Conservation (phyloP, 2,113 vertebrate species). For the Macroglossus sobrinus region DNA sequence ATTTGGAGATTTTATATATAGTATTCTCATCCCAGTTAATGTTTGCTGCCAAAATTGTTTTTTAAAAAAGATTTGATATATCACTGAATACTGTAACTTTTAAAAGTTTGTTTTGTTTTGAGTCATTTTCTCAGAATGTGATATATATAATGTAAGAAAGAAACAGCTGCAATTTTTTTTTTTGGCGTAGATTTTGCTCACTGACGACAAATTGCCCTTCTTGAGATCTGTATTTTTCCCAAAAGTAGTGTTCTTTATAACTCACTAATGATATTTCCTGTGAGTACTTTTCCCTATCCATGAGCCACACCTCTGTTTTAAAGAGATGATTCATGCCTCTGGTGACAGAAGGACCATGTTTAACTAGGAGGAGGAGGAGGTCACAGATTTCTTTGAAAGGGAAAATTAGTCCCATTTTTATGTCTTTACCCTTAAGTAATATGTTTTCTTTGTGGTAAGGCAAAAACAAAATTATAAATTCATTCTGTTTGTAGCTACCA, state of each 20-base stretch:
- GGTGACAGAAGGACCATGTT: not conserved
- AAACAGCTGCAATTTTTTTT: not conserved
- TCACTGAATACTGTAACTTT: not conserved
- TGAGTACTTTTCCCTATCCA: conserved; percentile 25
- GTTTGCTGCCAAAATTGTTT: not conserved
- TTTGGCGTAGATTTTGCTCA: not conserved
- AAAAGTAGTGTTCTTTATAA: not conserved
- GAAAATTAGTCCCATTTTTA: not conserved
- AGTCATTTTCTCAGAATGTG: not conserved
- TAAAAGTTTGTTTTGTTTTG: not conserved
- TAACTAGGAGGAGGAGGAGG: conserved; percentile 23
- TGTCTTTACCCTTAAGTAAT: not conserved
- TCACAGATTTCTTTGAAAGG: not conserved
- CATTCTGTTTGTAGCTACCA: not conserved
- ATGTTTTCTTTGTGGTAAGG: not conserved
- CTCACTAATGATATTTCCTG: not conserved
- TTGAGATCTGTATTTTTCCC: not conserved
- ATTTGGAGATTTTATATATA: not conserved
- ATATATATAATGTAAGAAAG: not conserved
- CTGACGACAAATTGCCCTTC: not conserved
- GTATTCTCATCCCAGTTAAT: not conserved
- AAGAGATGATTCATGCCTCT: conserved; percentile 30
- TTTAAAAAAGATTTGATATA: not conserved
- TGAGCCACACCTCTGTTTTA: conserved; percentile 29
- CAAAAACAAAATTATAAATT: not conserved